Conservation (phyloP, 2,797 vertebrate genomes). For the Pygocentrus nattereri region DNA sequence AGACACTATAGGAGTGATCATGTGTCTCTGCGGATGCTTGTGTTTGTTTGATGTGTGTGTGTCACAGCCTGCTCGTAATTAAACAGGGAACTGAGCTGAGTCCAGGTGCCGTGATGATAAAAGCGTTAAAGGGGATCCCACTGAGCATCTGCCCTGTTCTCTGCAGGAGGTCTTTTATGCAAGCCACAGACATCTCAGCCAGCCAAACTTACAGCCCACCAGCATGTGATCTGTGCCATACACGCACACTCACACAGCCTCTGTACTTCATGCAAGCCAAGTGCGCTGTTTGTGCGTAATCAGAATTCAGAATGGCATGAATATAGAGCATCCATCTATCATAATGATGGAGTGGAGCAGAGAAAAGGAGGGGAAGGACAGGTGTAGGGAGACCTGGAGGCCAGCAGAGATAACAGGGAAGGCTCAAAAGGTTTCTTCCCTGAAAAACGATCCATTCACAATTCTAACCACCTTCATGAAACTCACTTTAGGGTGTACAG, state of each 20-base stretch:
- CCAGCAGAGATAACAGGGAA: constrained; percentile 57
- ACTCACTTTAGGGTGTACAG: no score
- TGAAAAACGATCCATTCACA: constrained; percentile 64
- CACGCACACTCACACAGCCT: neutral
- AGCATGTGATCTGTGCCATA: constrained; percentile 4
- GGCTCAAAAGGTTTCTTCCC: constrained; percentile 62
- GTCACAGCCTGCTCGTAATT: neutral
- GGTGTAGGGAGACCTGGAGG: constrained; percentile 45
- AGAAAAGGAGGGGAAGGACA: constrained; percentile 21
- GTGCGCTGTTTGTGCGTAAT: neutral
- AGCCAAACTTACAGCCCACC: constrained; percentile 12
- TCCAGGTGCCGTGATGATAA: constrained; percentile 60
- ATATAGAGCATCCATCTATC: constrained; percentile 58
- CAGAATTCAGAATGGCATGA: constrained; percentile 30
- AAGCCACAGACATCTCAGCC: constrained; percentile 6
- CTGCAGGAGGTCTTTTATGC: constrained; percentile 5
- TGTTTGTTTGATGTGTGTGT: no score
- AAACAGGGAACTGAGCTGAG: constrained; percentile 5
- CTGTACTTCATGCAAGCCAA: neutral
- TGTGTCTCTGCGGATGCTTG: neutral
- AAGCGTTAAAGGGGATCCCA: constrained; percentile 59
- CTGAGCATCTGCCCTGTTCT: constrained; percentile 23
- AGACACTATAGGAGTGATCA: neutral
- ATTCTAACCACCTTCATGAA: neutral
- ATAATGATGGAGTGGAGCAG: constrained; percentile 53